Conservation (phyloP, 2,797 vertebrate species). For the Sebastes wilsoni region DNA sequence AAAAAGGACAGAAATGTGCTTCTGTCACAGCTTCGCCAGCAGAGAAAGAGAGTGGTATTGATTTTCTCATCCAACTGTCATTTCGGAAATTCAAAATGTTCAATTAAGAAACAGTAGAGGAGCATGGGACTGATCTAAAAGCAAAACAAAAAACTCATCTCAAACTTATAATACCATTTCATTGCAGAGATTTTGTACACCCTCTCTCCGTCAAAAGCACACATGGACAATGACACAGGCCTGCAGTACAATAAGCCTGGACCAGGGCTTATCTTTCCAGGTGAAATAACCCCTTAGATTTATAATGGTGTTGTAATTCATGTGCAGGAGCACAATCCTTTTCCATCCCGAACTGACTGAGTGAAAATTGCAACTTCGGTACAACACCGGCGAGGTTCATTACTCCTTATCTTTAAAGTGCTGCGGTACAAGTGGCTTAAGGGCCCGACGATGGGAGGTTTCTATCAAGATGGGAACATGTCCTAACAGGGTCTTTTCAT, state of each 20-base stretch:
- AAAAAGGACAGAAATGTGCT: background rate
- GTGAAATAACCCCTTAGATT: slow-evolving; percentile 33
- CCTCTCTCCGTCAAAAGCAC: background rate
- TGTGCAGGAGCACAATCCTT: background rate
- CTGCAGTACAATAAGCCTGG: background rate
- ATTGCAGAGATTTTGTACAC: background rate
- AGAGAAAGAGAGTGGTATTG: background rate
- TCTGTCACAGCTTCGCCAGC: background rate
- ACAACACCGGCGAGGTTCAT: slow-evolving; percentile 35
- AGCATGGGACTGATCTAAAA: background rate
- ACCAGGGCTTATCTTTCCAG: slow-evolving; percentile 4
- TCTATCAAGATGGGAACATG: slow-evolving; percentile 16
- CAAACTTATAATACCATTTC: background rate
- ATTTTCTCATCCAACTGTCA: background rate
- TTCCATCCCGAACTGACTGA: slow-evolving; percentile 6
- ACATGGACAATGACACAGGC: slow-evolving; percentile 12
- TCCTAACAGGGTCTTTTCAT: slow-evolving; percentile 31
- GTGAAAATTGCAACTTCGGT: slow-evolving; percentile 30
- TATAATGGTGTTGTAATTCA: background rate
- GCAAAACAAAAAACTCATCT: background rate
- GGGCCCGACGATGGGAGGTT: background rate
- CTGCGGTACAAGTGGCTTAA: slow-evolving; percentile 22
- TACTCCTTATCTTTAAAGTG: slow-evolving; percentile 48
- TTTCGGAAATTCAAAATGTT: background rate
- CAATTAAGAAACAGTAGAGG: background rate